Conservation (phyloP, 2,797 vertebrate species). For the Rhabdomys pumilio region DNA sequence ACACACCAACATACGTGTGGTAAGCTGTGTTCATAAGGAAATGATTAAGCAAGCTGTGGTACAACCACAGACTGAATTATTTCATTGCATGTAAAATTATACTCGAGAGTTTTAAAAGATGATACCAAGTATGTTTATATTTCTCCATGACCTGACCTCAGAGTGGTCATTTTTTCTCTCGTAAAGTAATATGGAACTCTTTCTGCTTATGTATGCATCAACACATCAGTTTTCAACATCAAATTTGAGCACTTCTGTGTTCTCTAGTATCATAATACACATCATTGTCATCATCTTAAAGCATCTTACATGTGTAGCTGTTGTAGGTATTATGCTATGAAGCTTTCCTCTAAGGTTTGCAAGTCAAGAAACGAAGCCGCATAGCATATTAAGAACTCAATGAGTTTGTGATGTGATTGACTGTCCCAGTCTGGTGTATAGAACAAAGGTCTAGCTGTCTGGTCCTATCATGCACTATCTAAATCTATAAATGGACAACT, state of each 20-base stretch:
- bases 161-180: background rate
- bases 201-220: slow-evolving; percentile 4
- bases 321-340: background rate
- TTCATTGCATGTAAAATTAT: background rate
- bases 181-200: slow-evolving; percentile 7
- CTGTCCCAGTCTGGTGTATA: background rate
- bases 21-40: background rate
- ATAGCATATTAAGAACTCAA: background rate
- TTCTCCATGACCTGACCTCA: background rate
- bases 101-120: background rate
- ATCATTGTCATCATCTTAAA: background rate
- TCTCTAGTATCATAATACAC: background rate
- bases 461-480: too few species aligned
- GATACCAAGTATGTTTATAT: slow-evolving; percentile 13
- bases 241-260: background rate
- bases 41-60: slow-evolving; percentile 33
- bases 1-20: background rate
- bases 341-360: background rate
- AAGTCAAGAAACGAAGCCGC: background rate
- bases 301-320: background rate
- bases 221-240: slow-evolving; percentile 22
- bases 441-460: background rate
- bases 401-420: background rate
- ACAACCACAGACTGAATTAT: background rate
- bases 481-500: background rate